Conservation (phyloP, 2,113 vertebrate genomes). For the Danio rerio region GRCz12tu NC_133191.1:50187001-50187500, state of each 20-base stretch:
- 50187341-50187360: conserved; percentile 96
- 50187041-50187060: background rate
- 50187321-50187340: conserved; percentile 95
- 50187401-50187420: background rate
- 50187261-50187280: background rate
- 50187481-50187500: too few relatives aligned
- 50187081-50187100: background rate
- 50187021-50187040: background rate
- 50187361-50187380: conserved; percentile 95
- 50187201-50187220: background rate
- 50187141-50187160: background rate
- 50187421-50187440: too few relatives aligned
- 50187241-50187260: conserved; percentile 5
- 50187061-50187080: background rate
- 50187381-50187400: background rate
- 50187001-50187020: background rate
- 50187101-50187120: background rate
- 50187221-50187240: background rate
- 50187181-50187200: background rate
- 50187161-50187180: background rate
- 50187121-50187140: background rate
- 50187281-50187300: background rate
- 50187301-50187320: conserved; percentile 75
- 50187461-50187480: too few relatives aligned
- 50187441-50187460: too few relatives aligned